Conservation (phyloP, 1,140 invertebrate species). For the Octopus sinensis region DNA sequence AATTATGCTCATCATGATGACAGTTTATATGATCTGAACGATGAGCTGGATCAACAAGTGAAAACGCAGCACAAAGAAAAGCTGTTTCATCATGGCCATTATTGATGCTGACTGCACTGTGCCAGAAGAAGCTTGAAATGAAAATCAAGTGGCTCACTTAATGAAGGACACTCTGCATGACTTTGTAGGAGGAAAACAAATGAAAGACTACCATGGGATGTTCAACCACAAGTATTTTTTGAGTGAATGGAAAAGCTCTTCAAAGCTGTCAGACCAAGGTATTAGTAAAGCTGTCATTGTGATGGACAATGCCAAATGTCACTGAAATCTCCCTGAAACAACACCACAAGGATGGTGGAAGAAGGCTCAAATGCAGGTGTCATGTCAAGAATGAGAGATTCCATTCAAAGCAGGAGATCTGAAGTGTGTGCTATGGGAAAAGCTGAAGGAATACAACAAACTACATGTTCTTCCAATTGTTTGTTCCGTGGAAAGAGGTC, state of each 20-base stretch:
- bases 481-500: neutral
- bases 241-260: neutral
- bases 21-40: neutral
- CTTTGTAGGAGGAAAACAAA: neutral
- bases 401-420: neutral
- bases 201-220: neutral
- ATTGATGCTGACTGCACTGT: neutral
- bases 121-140: neutral
- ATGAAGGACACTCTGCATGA: neutral
- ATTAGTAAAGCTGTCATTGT: neutral
- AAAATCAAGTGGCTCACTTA: constrained; percentile 3
- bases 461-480: neutral
- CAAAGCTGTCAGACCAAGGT: neutral
- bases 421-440: neutral
- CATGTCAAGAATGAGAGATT: neutral
- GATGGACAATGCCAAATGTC: neutral
- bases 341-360: neutral
- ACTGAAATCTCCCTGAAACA: neutral
- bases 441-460: neutral
- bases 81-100: neutral
- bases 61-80: neutral
- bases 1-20: neutral
- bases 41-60: neutral
- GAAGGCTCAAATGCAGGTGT: neutral
- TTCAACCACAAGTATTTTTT: neutral